A percentile compares a stretch with the other conserved stretches of the same genome.
These are phyloP conservation scores for Ctenoplectra terminalis DNA, from an alignment of 1,140 invertebrate species.

Conservation along the genomic window DNA sequence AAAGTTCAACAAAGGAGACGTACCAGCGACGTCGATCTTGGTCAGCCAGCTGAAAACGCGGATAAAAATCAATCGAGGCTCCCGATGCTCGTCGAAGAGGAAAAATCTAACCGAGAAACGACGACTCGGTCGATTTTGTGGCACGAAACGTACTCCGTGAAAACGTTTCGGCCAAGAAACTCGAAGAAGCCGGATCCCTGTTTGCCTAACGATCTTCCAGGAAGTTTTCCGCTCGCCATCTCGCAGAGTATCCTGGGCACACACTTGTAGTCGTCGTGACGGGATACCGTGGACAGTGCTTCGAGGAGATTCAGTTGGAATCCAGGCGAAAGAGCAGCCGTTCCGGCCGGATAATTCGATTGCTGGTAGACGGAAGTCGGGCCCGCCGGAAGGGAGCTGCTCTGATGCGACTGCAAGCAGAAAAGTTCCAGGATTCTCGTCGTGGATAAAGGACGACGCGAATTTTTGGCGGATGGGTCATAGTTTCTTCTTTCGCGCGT, in stretches of 20 bases:
- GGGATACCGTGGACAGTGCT: slow-evolving; percentile 88
- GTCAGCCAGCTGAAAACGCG: slow-evolving; percentile 48
- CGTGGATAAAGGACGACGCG: neutral
- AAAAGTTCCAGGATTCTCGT: slow-evolving; percentile 13
- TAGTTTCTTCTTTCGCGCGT: neutral
- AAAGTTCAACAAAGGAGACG: slow-evolving; percentile 87
- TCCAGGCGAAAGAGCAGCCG: slow-evolving; percentile 15
- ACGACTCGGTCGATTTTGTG: neutral
- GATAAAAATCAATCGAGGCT: neutral
- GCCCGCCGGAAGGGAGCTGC: neutral
- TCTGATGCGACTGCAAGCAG: slow-evolving; percentile 33
- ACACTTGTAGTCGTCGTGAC: slow-evolving; percentile 90
- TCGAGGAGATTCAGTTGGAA: slow-evolving; percentile 78
- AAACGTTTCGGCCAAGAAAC: slow-evolving; percentile 84
- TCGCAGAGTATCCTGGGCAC: slow-evolving; percentile 90
- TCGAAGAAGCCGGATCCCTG: slow-evolving; percentile 56
- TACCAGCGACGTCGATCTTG: slow-evolving; percentile 73
- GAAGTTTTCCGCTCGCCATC: slow-evolving; percentile 86
- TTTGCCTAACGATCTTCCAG: slow-evolving; percentile 74
- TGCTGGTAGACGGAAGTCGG: slow-evolving; percentile 38
- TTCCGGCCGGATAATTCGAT: slow-evolving; percentile 31
- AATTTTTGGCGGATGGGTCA: too few species aligned
- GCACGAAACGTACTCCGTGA: slow-evolving; percentile 84
- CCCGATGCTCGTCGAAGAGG: too few species aligned
- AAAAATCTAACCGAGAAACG: neutral